These are phyloP conservation scores for Aphodius granarius DNA, from an alignment of 2,888 invertebrate species.

Conservation along the genomic window DNA sequence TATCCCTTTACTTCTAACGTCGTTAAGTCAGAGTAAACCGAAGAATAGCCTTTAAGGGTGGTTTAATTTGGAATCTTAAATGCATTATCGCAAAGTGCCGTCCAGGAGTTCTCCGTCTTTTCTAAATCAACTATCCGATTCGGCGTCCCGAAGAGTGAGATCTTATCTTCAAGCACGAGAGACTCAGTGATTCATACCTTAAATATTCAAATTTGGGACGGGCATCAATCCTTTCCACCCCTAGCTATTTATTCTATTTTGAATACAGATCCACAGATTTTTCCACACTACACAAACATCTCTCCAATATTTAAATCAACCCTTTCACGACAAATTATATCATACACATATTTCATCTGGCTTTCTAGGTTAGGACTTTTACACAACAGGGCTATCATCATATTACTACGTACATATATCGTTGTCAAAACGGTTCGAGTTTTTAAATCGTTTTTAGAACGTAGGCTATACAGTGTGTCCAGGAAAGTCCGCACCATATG, in stretches of 20 bases:
- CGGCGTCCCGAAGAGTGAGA: neutral
- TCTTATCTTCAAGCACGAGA: slow-evolving; percentile 1
- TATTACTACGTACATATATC: no score
- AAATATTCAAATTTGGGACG: slow-evolving; percentile 13
- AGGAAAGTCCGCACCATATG: no score
- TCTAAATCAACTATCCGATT: neutral
- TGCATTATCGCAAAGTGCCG: neutral
- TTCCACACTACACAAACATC: neutral
- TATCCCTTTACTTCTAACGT: neutral
- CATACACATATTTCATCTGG: neutral
- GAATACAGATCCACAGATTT: neutral
- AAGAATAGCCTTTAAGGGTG: neutral
- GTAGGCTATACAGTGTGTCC: no score
- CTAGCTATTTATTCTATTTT: neutral
- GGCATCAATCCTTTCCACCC: slow-evolving; percentile 9
- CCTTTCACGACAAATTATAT: neutral
- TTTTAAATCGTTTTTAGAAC: no score
- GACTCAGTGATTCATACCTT: slow-evolving; percentile 12
- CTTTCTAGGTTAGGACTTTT: neutral
- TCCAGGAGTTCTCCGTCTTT: neutral
- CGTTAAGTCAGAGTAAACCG: neutral
- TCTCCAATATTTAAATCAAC: neutral
- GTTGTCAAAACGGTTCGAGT: no score
- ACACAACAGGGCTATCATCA: neutral
- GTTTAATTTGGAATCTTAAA: neutral